Base-by-base conservation (phyloP, 2,797 vertebrate species). In the Macroramphosus scolopax region DNA sequence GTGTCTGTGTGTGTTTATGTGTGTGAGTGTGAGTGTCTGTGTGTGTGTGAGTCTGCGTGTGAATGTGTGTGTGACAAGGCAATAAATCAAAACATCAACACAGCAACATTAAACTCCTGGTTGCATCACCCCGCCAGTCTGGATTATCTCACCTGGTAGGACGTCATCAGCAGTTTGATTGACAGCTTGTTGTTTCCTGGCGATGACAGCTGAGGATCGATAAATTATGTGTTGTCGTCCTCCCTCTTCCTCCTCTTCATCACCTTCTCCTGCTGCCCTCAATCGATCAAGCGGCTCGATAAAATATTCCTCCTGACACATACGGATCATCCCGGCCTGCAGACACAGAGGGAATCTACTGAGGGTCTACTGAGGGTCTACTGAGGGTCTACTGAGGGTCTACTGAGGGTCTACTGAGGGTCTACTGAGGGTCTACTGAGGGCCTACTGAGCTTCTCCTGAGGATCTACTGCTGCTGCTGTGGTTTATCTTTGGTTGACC, bases 251-350 rank as follows among this genome's bases (percentile, higher is more conserved):
- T 37, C 73, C 42, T 20, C 52, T 2, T 37, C 59, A 24, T 45
- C 90, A 14, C 55, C 72, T 20, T 89, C 89, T 84, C 81, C 8
- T 57, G 59, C 35, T 22, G 37, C 65, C 38, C 70, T 71, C 53
- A 85, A 85, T 41, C 74, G 89, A 68, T 91, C 87, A 85, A 93
- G 50, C 1, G 95, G 95, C 62, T 98, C 94, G 0, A 98, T 97
- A 84, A 96, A 97, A 82, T 93, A 95, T 77, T 98, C 95, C 3
- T 95, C 94, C 65, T 91, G 80, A 40, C 89, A 85, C 1, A 90
- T 91, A 46, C 90, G 91, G 63, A 98, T 95, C 90, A 98, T 87
- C 28, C 95, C 95, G 31, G 95, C 95, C 95, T 98, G 86, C 2
- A 48, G n/a, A 72, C 25, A 65, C 4, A 41, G 0, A 44, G 20